Evolutionary conservation across 2,888 invertebrate genomes (phyloP), one percentile per base, ranked within the genome.

Genomic region (Drosophila histrio): DNA sequence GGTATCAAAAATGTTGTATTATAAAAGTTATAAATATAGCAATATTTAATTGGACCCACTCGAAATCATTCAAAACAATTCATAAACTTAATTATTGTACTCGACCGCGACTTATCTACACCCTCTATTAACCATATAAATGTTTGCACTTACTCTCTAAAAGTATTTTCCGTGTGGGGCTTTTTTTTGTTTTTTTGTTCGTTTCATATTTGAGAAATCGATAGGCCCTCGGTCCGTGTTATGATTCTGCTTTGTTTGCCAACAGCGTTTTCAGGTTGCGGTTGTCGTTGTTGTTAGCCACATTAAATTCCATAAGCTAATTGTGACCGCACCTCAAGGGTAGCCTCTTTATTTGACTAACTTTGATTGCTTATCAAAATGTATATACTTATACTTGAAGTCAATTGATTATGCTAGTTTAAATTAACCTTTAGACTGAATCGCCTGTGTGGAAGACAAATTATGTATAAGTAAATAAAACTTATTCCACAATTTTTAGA

Each of bases 301-400:
- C 44, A 36, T 54, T 36, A 52, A 36, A 11, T 50, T n/a, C 15
- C 34, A 22, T 34, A 28, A 39, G 24, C 52, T 41, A 26, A 36
- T 36, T 52, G 54, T 43, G 50, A 34, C 34, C 24, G 24, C 41
- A 50, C 21, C 28, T 30, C 46, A 32, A 56, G 59, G 43, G 60
- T 54, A 56, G 6, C 22, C 30, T 17, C 56, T 21, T 38, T 13
- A 15, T 59, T 56, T 61, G 56, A 57, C 26, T 32, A 57, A 47
- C 61, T 62, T 43, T 58, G 62, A 62, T 62, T 62, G 49, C 49
- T 58, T 58, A 62, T 62, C 57, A 39, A 36, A 41, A 49, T 21
- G 15, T 36, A 44, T 32, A 36, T 38, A 41, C 36, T 6, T 17
- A 36, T 43, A 53, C 62, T 62, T 62, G 41, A 43, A 59, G 41